Conservation (phyloP, 2,113 vertebrate species). For the Montifringilla adamsi region DNA sequence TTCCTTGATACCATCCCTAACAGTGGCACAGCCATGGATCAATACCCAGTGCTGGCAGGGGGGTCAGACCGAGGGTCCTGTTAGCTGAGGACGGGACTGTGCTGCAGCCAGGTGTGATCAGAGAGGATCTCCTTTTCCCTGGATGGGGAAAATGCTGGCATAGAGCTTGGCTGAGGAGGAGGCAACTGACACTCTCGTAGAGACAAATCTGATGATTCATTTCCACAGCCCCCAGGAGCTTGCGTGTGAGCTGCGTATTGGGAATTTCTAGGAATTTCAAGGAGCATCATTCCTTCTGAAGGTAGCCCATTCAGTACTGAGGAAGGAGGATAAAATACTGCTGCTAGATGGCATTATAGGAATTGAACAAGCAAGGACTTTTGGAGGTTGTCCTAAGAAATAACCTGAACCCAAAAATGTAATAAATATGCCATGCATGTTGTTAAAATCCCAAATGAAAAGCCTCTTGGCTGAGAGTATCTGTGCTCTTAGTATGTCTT, state of each 20-base stretch:
- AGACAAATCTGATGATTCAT: not conserved
- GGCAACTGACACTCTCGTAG: not conserved
- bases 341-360: not conserved
- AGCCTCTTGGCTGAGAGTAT: not conserved
- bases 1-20: not conserved
- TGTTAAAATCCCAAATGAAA: not conserved
- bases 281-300: not conserved
- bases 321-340: not conserved
- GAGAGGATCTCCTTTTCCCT: not conserved
- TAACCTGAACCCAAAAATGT: not conserved
- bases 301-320: not conserved
- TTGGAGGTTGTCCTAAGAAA: not conserved
- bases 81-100: not conserved
- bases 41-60: not conserved
- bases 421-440: not conserved
- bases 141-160: not conserved
- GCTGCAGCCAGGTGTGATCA: not conserved
- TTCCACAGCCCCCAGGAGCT: not conserved
- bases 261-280: slow-evolving; percentile 29
- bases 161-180: not conserved
- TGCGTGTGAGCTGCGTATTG: not conserved
- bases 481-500: not conserved
- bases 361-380: not conserved
- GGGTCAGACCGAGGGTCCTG: not conserved
- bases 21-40: not conserved